Percentiles rank a stretch among this genome's conserved stretches.
Conservation (phyloP, 2,888 invertebrate genomes). For the Teleogryllus oceanicus region DNA sequence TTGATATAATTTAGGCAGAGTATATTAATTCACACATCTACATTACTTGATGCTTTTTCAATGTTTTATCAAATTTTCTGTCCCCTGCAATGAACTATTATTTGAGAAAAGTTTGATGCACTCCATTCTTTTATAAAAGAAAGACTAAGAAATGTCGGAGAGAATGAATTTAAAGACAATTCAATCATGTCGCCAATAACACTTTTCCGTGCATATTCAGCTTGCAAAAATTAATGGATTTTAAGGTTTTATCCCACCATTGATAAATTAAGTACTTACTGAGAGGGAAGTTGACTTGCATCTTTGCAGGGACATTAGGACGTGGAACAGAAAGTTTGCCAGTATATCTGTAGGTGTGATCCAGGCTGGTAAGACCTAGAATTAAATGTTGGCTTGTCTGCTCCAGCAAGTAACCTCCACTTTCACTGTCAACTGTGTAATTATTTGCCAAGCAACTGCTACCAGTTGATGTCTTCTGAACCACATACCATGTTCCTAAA, state of each 20-base stretch:
- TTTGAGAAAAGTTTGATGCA: too few species aligned
- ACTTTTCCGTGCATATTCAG: background rate
- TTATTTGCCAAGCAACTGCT: conserved; percentile 77
- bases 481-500: conserved; percentile 75
- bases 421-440: conserved; percentile 64
- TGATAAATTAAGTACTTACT: conserved; percentile 57
- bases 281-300: conserved; percentile 73
- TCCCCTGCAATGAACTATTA: too few species aligned
- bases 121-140: too few species aligned
- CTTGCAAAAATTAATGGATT: background rate
- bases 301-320: conserved; percentile 56
- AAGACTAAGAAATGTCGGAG: too few species aligned
- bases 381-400: conserved; percentile 67
- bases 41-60: too few species aligned
- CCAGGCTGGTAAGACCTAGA: conserved; percentile 65
- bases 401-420: conserved; percentile 64
- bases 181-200: too few species aligned
- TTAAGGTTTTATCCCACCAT: background rate
- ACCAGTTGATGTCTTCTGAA: conserved; percentile 78
- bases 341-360: conserved; percentile 76
- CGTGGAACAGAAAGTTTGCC: conserved; percentile 62
- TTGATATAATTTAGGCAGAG: too few species aligned
- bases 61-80: too few species aligned
- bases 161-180: too few species aligned
- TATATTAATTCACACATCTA: too few species aligned